Conservation (phyloP, 2,888 invertebrate genomes). For the Cenopis cana region DNA sequence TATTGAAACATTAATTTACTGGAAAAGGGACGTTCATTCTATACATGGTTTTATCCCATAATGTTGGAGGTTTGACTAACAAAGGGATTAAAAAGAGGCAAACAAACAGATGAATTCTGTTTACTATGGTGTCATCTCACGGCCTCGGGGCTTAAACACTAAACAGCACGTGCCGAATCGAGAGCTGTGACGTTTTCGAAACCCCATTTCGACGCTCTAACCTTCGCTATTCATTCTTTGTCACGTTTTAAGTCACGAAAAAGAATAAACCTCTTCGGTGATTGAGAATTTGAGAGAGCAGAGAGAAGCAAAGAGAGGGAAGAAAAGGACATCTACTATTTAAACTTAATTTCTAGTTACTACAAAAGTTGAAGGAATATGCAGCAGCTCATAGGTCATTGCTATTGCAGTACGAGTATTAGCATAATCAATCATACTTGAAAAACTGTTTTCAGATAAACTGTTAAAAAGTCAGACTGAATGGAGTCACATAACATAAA, state of each 20-base stretch:
- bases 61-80: constrained; percentile 1
- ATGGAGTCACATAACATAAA: constrained; percentile 15
- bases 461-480: neutral
- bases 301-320: too few species aligned
- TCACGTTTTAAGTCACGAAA: neutral
- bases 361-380: too few species aligned
- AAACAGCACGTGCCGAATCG: constrained; percentile 59
- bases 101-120: constrained; percentile 27
- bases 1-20: too few species aligned
- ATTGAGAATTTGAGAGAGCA: too few species aligned
- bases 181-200: constrained; percentile 38
- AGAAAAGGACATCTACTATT: too few species aligned
- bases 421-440: constrained; percentile 13
- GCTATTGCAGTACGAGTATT: too few species aligned
- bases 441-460: constrained; percentile 19
- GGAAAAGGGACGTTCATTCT: too few species aligned
- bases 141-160: constrained; percentile 53
- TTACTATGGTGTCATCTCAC: constrained; percentile 46
- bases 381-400: neutral
- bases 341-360: too few species aligned
- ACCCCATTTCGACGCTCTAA: neutral
- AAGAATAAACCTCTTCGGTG: neutral
- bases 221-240: constrained; percentile 8
- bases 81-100: constrained; percentile 6
- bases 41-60: too few species aligned